Evolutionary conservation across 2,113 vertebrate genomes (phyloP).

Genomic region (Oryzias curvinotus): DNA sequence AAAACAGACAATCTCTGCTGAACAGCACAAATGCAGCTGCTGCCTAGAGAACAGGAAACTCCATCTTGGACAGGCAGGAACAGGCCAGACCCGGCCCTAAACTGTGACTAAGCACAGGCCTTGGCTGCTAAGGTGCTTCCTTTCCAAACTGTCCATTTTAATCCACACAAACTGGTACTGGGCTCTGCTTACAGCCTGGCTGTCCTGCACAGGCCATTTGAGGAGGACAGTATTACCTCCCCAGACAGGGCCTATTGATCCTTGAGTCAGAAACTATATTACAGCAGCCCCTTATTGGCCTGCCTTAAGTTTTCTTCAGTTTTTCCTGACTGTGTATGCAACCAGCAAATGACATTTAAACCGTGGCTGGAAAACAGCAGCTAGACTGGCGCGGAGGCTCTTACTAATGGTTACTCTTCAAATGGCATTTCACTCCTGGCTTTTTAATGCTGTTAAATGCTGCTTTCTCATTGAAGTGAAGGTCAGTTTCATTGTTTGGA

Average conservation of each 20-base stretch:
- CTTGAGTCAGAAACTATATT: conserved; percentile 71
- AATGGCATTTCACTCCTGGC: conserved; percentile 69
- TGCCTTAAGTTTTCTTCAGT: conserved; percentile 48
- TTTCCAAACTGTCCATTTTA: conserved; percentile 33
- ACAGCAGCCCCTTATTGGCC: conserved; percentile 58
- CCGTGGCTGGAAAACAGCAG: conserved; percentile 27
- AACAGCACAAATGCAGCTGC: background rate
- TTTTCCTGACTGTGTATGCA: conserved; percentile 24
- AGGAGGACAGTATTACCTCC: conserved; percentile 59
- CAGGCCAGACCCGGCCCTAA: conserved; percentile 30
- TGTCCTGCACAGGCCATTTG: conserved; percentile 38
- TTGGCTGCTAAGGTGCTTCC: conserved; percentile 12
- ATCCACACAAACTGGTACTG: conserved; percentile 39
- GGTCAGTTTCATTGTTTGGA: conserved; percentile 41
- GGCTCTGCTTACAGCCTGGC: conserved; percentile 53
- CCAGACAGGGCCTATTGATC: conserved; percentile 73
- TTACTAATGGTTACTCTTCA: conserved; percentile 69
- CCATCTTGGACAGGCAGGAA: conserved; percentile 17
- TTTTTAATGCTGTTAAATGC: conserved; percentile 67
- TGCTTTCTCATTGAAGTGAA: conserved; percentile 51
- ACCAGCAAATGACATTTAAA: conserved; percentile 71
- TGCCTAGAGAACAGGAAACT: conserved; percentile 18
- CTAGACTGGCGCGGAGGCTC: conserved; percentile 52
- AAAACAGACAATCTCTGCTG: too few species aligned
- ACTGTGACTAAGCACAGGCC: conserved; percentile 47